phyloP scores from a whole-genome alignment of 1,140 invertebrate species.

The fruit fly (Drosophila melanogaster) region Release_6_plus_ISO1_MT NT_033777.3:7992001-7992500 shows the following conservation, averaged over 20 bases:
- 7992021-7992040: slow-evolving; percentile 57
- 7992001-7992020: slow-evolving; percentile 44
- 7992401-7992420: slow-evolving; percentile 7
- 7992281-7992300: too few species aligned
- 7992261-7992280: too few species aligned
- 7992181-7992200: too few species aligned
- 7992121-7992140: not conserved
- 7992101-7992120: not conserved
- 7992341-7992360: too few species aligned
- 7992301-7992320: too few species aligned
- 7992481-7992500: slow-evolving; percentile 49
- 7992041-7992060: not conserved
- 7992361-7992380: too few species aligned
- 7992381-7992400: not conserved
- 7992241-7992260: too few species aligned
- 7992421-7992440: slow-evolving; percentile 22
- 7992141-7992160: not conserved
- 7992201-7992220: too few species aligned
- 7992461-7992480: slow-evolving; percentile 39
- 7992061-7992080: too few species aligned
- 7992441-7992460: slow-evolving; percentile 74
- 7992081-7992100: not conserved
- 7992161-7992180: too few species aligned
- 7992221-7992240: too few species aligned
- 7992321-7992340: too few species aligned